Conservation (phyloP, 2,113 vertebrate genomes). For the Larimichthys polyactis region DNA sequence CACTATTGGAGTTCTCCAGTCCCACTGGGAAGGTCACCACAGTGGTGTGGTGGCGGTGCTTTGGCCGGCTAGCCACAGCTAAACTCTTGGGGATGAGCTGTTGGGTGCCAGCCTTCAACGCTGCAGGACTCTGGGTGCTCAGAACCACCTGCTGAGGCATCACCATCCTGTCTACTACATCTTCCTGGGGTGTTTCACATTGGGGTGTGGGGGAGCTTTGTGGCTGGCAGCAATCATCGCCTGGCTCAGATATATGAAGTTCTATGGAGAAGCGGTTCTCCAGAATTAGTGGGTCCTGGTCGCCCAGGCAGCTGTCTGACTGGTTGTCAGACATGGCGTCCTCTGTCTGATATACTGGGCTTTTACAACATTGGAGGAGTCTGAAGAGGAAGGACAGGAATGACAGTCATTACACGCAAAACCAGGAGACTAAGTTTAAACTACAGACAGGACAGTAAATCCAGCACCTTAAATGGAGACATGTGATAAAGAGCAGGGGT, state of each 20-base stretch:
- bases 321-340: conserved; percentile 82
- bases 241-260: conserved; percentile 72
- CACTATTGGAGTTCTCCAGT: conserved; percentile 54
- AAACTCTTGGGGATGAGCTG: conserved; percentile 92
- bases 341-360: conserved; percentile 3
- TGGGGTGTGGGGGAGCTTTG: conserved; percentile 8
- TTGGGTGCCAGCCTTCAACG: conserved; percentile 86
- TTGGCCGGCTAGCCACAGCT: conserved; percentile 85
- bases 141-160: conserved; percentile 77
- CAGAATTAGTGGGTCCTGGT: conserved; percentile 76
- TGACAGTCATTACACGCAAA: background rate
- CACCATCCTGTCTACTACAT: background rate
- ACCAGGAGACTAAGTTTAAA: background rate
- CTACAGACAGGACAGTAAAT: background rate
- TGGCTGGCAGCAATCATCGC: conserved; percentile 28
- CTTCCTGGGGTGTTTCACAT: background rate
- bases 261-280: conserved; percentile 82
- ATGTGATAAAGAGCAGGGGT: background rate
- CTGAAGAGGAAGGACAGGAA: background rate
- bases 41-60: conserved; percentile 88
- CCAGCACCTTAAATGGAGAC: conserved; percentile 12
- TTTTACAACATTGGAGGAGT: conserved; percentile 50
- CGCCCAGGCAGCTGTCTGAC: conserved; percentile 71
- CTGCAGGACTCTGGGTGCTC: conserved; percentile 88
- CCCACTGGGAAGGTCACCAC: conserved; percentile 78